These are phyloP conservation scores for Camponotus vicinus DNA, from an alignment of 1,140 invertebrate species.

Conservation along the genomic window DNA sequence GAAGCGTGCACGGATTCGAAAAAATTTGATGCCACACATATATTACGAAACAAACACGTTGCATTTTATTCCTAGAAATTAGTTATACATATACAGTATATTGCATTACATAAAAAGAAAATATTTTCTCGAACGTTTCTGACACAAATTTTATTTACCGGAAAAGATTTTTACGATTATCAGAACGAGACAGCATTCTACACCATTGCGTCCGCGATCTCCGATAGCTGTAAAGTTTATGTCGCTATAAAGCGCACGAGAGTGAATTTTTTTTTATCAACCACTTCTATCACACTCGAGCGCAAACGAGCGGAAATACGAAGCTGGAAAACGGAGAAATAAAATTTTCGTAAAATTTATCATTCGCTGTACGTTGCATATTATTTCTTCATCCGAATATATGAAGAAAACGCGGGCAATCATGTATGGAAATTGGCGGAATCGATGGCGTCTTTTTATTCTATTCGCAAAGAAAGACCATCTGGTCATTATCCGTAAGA, in stretches of 20 bases:
- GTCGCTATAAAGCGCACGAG: slow-evolving; percentile 44
- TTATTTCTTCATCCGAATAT: background rate
- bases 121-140: slow-evolving; percentile 5
- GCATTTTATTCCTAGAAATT: slow-evolving; percentile 19
- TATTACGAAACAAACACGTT: slow-evolving; percentile 32
- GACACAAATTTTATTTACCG: slow-evolving; percentile 42
- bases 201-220: background rate
- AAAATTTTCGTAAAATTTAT: slow-evolving; percentile 38
- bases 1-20: background rate
- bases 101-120: background rate
- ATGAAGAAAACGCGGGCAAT: slow-evolving; percentile 21
- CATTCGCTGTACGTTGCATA: background rate
- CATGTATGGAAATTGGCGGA: slow-evolving; percentile 51
- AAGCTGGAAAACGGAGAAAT: background rate
- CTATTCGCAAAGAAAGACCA: slow-evolving; percentile 22
- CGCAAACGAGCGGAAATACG: background rate
- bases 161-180: slow-evolving; percentile 55
- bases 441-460: slow-evolving; percentile 47
- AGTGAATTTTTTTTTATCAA: slow-evolving; percentile 46
- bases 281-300: slow-evolving; percentile 9
- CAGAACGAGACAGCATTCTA: slow-evolving; percentile 42
- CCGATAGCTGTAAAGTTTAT: slow-evolving; percentile 47
- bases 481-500: slow-evolving; percentile 48
- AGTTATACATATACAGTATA: background rate
- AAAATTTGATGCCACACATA: background rate